A percentile compares a stretch with the other conserved stretches of the same genome.
Evolutionary conservation across 1,140 invertebrate genomes (phyloP).

Genomic region (Acromyrmex echinatior): DNA sequence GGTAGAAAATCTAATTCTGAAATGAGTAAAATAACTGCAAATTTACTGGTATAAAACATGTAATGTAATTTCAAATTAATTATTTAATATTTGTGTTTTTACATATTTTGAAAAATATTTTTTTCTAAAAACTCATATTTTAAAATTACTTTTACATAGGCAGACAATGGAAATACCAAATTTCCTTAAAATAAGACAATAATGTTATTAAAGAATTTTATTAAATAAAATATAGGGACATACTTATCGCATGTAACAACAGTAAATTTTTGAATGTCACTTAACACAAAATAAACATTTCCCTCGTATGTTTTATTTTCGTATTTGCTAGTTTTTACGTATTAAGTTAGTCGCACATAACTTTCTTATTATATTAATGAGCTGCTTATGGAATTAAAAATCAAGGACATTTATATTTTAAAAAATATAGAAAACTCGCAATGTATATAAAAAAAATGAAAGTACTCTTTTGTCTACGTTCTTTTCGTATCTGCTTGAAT

Average conservation of each 20-base stretch:
- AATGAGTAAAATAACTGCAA: too few relatives aligned
- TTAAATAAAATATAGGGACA: background rate
- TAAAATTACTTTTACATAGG: background rate
- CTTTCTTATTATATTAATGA: background rate
- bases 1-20: too few relatives aligned
- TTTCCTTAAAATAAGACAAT: background rate
- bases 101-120: background rate
- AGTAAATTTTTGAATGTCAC: background rate
- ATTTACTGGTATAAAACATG: background rate
- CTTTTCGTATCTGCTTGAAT: background rate
- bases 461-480: background rate
- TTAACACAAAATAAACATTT: constrained; percentile 11
- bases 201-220: background rate
- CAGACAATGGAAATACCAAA: background rate
- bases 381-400: background rate
- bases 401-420: background rate
- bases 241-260: background rate
- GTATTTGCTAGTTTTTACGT: background rate
- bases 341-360: background rate
- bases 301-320: background rate
- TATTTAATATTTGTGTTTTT: background rate
- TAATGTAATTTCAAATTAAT: background rate
- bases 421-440: background rate
- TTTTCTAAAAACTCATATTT: background rate
- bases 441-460: background rate